phyloP scores from a whole-genome alignment of 2,113 vertebrate species.

The Coregonus clupeaformis region DNA sequence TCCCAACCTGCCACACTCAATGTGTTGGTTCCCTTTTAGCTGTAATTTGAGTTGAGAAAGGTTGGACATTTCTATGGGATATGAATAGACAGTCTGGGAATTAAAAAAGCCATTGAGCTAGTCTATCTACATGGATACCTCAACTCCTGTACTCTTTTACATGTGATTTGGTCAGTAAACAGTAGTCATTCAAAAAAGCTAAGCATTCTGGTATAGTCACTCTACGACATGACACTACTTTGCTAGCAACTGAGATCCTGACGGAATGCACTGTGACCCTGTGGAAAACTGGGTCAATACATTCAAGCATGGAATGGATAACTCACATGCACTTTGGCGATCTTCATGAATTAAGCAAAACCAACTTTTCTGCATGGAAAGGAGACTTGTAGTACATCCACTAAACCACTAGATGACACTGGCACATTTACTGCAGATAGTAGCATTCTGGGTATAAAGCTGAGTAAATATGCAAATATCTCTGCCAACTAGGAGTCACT shows the following conservation, averaged over 20 bases:
- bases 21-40: conserved; percentile 28
- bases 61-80: conserved; percentile 17
- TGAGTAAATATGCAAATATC: neutral
- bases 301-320: neutral
- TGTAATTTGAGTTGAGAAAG: conserved; percentile 52
- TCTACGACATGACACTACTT: no score
- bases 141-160: neutral
- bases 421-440: no score
- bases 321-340: no score
- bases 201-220: no score
- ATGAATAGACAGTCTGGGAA: no score
- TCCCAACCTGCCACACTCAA: no score
- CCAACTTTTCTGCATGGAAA: no score
- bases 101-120: neutral
- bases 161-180: neutral
- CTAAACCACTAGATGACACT: no score
- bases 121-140: neutral
- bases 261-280: neutral
- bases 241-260: neutral
- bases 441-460: no score
- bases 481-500: neutral
- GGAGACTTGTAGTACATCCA: no score
- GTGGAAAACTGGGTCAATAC: neutral
- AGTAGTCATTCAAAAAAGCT: no score
- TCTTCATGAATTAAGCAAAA: no score